Conservation (phyloP, 2,888 invertebrate species). For the Aethes cnicana region DNA sequence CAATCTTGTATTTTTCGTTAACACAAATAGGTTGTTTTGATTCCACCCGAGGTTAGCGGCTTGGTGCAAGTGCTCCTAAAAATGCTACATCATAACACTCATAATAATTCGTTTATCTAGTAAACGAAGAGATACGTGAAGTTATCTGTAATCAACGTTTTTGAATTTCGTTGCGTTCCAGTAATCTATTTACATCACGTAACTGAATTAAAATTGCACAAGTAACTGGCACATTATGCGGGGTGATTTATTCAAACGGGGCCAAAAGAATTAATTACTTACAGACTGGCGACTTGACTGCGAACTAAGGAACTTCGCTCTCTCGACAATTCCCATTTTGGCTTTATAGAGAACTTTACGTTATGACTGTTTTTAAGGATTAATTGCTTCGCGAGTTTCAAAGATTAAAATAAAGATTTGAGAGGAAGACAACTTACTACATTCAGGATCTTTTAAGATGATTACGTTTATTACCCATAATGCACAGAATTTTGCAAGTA, state of each 20-base stretch:
- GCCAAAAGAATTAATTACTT: slow-evolving; percentile 69
- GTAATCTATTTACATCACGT: slow-evolving; percentile 13
- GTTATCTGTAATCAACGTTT: slow-evolving; percentile 12
- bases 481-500: no score
- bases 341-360: slow-evolving; percentile 15
- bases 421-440: no score
- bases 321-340: slow-evolving; percentile 12
- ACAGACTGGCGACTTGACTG: slow-evolving; percentile 43
- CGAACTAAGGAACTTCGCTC: slow-evolving; percentile 45
- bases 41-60: no score
- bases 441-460: neutral
- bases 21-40: no score
- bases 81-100: no score
- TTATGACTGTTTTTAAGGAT: slow-evolving; percentile 15
- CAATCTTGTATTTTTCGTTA: no score
- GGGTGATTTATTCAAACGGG: slow-evolving; percentile 62
- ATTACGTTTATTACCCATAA: no score
- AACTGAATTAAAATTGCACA: slow-evolving; percentile 22
- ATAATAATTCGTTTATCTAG: no score
- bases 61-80: no score
- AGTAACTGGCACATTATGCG: slow-evolving; percentile 33
- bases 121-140: no score
- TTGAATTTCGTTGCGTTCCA: slow-evolving; percentile 10
- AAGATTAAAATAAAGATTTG: no score
- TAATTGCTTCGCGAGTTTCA: slow-evolving; percentile 8